Percentiles rank a stretch among this genome's conserved stretches.
Conservation (phyloP, 1,140 invertebrate species). For the Aphelenchoides fujianensis region DNA sequence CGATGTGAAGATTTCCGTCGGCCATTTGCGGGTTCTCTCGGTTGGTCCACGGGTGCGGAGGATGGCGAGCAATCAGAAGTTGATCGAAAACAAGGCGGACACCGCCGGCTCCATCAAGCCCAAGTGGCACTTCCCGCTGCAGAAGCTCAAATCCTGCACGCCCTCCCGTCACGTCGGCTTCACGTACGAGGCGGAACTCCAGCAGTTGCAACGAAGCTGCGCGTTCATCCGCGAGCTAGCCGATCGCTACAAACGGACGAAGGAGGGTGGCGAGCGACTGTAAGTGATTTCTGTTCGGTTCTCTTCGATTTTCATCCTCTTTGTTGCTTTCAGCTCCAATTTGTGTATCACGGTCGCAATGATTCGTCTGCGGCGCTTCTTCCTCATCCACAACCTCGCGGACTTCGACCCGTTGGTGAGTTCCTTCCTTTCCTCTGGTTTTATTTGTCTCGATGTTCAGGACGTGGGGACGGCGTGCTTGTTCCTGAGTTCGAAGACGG, state of each 20-base stretch:
- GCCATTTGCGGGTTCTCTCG: neutral
- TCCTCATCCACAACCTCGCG: slow-evolving; percentile 33
- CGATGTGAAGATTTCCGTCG: too few relatives aligned
- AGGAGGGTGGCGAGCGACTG: neutral
- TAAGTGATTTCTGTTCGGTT: slow-evolving; percentile 1
- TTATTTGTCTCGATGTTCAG: slow-evolving; percentile 17
- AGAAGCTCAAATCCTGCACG: neutral
- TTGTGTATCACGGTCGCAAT: slow-evolving; percentile 18
- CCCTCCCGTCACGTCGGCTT: neutral
- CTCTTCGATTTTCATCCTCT: neutral
- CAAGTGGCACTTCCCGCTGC: neutral
- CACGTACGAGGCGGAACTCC: neutral
- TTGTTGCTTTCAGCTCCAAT: slow-evolving; percentile 9
- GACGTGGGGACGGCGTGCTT: slow-evolving; percentile 41
- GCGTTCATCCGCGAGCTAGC: slow-evolving; percentile 6
- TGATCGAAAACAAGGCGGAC: neutral
- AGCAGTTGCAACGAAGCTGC: neutral
- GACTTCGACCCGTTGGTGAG: slow-evolving; percentile 41
- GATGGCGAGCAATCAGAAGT: neutral
- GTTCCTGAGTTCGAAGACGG: slow-evolving; percentile 38
- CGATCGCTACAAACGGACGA: neutral
- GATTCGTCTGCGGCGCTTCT: slow-evolving; percentile 28
- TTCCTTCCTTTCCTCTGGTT: too few relatives aligned
- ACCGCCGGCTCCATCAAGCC: neutral
- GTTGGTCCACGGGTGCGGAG: neutral